Evolutionary conservation across 2,888 invertebrate genomes (phyloP).

Genomic region (Eremobia ochroleuca): DNA sequence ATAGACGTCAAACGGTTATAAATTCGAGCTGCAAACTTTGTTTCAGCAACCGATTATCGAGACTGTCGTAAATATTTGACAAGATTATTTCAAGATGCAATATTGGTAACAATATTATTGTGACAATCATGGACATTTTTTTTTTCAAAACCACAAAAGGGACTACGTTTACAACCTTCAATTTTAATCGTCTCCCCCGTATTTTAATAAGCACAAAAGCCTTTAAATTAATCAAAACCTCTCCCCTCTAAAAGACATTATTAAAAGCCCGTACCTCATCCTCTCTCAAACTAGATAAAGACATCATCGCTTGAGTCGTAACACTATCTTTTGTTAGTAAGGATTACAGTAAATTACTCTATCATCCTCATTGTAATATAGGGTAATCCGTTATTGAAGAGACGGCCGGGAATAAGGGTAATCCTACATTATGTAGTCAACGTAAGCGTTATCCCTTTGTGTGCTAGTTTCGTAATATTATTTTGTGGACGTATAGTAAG

Average conservation of each 20-base stretch:
- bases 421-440: conserved; percentile 56
- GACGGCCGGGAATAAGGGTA: conserved; percentile 59
- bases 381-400: conserved; percentile 62
- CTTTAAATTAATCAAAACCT: neutral
- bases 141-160: neutral
- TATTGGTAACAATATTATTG: conserved; percentile 22
- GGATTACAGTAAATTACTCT: conserved; percentile 57
- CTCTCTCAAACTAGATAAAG: conserved; percentile 24
- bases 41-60: conserved; percentile 49
- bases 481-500: conserved; percentile 9
- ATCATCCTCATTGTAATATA: conserved; percentile 60
- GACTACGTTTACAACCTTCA: neutral
- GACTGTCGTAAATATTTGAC: conserved; percentile 54
- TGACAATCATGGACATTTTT: neutral
- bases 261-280: conserved; percentile 17
- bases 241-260: neutral
- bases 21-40: conserved; percentile 52
- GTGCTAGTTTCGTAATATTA: conserved; percentile 55
- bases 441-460: conserved; percentile 55
- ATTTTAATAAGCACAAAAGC: conserved; percentile 5
- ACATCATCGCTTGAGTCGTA: conserved; percentile 9
- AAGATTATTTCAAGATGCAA: conserved; percentile 30
- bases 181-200: neutral
- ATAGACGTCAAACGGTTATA: conserved; percentile 54
- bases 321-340: conserved; percentile 50